A percentile compares a stretch with the other conserved stretches of the same genome.
Evolutionary conservation across 2,888 invertebrate genomes (phyloP).

Genomic region (Penaeus monodon): DNA sequence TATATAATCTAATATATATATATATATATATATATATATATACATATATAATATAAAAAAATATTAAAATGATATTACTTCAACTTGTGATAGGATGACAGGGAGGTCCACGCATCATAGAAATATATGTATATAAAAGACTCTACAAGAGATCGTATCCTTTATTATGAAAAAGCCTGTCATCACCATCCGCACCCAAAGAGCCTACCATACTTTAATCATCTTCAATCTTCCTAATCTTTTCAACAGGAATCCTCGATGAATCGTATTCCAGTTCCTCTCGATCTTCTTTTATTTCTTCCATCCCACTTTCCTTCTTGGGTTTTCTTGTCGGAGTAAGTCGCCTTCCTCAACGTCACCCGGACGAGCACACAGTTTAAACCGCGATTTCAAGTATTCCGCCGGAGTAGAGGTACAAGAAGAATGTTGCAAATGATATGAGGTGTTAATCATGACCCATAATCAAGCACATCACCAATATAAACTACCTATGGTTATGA

Average conservation of each 20-base stretch:
- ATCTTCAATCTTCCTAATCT: too few relatives aligned
- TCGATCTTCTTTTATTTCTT: too few relatives aligned
- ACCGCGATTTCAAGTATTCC: conserved; percentile 84
- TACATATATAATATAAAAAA: not conserved
- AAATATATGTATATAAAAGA: not conserved
- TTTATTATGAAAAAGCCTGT: too few relatives aligned
- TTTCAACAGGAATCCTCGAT: too few relatives aligned
- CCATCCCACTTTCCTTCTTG: too few relatives aligned
- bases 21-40: too few relatives aligned
- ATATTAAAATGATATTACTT: not conserved
- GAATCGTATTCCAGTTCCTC: too few relatives aligned
- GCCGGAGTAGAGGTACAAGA: not conserved
- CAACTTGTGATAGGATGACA: not conserved
- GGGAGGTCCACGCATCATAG: not conserved
- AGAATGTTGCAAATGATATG: too few relatives aligned
- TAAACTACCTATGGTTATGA: conserved; percentile 79
- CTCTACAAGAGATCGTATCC: too few relatives aligned
- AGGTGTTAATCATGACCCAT: not conserved
- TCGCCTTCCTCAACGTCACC: conserved; percentile 36
- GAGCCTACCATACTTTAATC: too few relatives aligned
- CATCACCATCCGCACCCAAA: too few relatives aligned
- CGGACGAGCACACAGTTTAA: conserved; percentile 79
- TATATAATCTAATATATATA: too few relatives aligned
- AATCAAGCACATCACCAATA: not conserved
- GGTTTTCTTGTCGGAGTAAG: not conserved